These are phyloP conservation scores for Sebastes hubbsi DNA, from an alignment of 2,797 vertebrate genomes.

Conservation along the genomic window DNA sequence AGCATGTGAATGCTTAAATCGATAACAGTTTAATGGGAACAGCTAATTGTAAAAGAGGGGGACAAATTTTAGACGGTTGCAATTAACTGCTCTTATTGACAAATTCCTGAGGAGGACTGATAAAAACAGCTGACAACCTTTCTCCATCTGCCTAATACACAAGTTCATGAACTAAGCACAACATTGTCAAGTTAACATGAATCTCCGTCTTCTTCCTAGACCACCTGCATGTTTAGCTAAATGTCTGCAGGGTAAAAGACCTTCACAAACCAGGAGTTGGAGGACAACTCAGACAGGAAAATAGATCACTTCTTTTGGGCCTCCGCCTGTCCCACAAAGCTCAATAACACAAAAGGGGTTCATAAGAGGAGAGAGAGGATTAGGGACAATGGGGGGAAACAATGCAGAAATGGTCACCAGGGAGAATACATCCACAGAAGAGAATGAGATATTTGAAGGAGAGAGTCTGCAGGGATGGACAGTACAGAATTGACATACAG, in stretches of 20 bases:
- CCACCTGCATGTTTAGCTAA: background rate
- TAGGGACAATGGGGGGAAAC: conserved; percentile 60
- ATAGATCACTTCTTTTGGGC: conserved; percentile 8
- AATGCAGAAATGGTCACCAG: conserved; percentile 68
- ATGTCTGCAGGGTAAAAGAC: background rate
- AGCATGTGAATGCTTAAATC: conserved; percentile 12
- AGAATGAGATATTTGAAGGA: conserved; percentile 60
- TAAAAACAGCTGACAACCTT: conserved; percentile 38
- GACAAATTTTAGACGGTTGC: conserved; percentile 18
- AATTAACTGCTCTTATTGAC: conserved; percentile 47
- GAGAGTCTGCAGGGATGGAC: conserved; percentile 64
- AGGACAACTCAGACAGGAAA: conserved; percentile 9
- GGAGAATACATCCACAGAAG: conserved; percentile 70
- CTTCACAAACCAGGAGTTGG: background rate
- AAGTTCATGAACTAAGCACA: conserved; percentile 25
- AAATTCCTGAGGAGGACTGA: conserved; percentile 13
- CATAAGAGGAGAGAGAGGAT: conserved; percentile 73
- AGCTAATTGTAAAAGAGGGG: conserved; percentile 47
- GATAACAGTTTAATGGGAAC: conserved; percentile 21
- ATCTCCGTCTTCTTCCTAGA: background rate
- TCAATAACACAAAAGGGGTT: conserved; percentile 18
- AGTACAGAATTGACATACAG: conserved; percentile 63
- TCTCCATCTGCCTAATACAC: background rate
- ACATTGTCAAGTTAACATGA: background rate
- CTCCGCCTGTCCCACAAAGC: conserved; percentile 1